Conservation (phyloP, 2,113 vertebrate genomes). For the Sciurus niger region DNA sequence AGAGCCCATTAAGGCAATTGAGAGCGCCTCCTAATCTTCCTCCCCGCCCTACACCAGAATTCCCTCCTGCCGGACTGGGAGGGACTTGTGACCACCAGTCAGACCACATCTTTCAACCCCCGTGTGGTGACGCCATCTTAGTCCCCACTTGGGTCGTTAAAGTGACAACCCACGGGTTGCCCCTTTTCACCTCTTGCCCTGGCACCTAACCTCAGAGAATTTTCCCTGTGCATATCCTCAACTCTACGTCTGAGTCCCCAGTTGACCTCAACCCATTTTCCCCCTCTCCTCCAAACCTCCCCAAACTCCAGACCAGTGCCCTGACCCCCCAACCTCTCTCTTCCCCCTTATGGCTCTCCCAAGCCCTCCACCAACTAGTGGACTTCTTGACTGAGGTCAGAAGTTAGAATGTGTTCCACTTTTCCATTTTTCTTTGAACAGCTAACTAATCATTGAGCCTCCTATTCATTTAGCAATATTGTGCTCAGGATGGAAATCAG, state of each 20-base stretch:
- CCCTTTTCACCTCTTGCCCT: background rate
- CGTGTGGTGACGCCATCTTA: background rate
- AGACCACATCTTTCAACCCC: conserved; percentile 62
- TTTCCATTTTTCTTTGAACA: background rate
- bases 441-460: background rate
- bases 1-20: conserved; percentile 99
- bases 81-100: conserved; percentile 52
- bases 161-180: background rate
- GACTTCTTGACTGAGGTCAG: background rate
- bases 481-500: background rate
- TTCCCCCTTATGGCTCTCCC: background rate
- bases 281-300: background rate
- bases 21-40: conserved; percentile 98
- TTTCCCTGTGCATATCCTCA: background rate
- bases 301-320: background rate
- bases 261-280: background rate
- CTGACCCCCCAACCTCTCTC: background rate
- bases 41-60: conserved; percentile 93
- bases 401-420: background rate
- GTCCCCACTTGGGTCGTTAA: background rate
- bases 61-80: conserved; percentile 85
- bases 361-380: background rate
- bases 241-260: background rate
- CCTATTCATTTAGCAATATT: background rate
- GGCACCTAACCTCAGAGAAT: background rate